Percentiles rank a stretch among this genome's conserved stretches.
Evolutionary conservation across 2,888 invertebrate species (phyloP).

Genomic region (Nymphalis urticae): DNA sequence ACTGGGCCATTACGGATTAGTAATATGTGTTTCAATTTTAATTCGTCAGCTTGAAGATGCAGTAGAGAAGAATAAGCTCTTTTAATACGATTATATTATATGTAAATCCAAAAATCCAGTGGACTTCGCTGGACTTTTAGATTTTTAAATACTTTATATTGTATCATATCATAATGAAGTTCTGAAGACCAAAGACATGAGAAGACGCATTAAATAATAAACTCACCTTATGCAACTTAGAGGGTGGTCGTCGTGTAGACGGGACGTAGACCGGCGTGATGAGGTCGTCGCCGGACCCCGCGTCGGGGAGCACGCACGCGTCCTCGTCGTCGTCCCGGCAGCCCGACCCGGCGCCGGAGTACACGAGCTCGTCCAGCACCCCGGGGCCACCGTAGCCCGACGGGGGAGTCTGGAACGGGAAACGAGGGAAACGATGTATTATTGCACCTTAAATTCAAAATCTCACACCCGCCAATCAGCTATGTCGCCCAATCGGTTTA

Average conservation of each 20-base stretch:
- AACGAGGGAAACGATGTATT: background rate
- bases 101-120: no score
- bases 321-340: constrained; percentile 96
- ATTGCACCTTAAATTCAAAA: background rate
- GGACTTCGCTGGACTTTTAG: no score
- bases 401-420: constrained; percentile 86
- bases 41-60: no score
- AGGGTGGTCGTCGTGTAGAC: constrained; percentile 85
- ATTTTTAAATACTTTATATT: no score
- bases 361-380: constrained; percentile 93
- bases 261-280: constrained; percentile 96
- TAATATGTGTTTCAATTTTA: no score
- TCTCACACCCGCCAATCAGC: no score
- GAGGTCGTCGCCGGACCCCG: constrained; percentile 93
- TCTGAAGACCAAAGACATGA: background rate
- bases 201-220: background rate
- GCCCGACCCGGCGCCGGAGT: constrained; percentile 95
- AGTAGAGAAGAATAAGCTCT: no score
- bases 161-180: no score
- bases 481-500: no score
- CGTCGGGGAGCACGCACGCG: constrained; percentile 92
- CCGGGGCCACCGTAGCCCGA: constrained; percentile 85
- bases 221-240: constrained; percentile 46
- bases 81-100: no score
- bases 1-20: no score